Base-by-base conservation (phyloP, 2,797 vertebrate species). In the Cryptoblepharus egeriae region DNA sequence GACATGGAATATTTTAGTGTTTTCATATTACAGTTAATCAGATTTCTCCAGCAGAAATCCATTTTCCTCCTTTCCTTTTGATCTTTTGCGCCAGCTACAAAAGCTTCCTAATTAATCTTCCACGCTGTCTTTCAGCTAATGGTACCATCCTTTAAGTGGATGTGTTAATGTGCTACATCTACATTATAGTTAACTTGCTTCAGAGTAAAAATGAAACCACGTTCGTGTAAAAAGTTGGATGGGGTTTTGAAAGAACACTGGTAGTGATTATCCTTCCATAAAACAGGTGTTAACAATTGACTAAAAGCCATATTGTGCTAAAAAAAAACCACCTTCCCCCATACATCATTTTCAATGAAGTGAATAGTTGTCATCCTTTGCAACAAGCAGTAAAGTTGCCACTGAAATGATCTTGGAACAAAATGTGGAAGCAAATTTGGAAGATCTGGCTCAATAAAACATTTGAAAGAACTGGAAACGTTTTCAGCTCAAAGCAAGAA, bases 151-250 rank as follows among this genome's bases (percentile, higher is more conserved):
- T 89, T 89, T 79, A 76, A 85, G 85, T 71, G 83, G 5, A 69
- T 85, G 16, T 75, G 0, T 60, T 71, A 89, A 87, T 28, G 16
- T 70, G 81, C 90, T 65, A 85, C 86, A 89, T 89, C 69, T 63
- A 87, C 90, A 57, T 65, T 87, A 79, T 9, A 87, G 3, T 6
- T 61, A 72, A 10, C 55, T 83, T 87, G 39, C 82, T 5, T 0
- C 49, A 89, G 81, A 88, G 88, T 78, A 82, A 60, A 84, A 83
- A 57, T 57, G 55, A 57, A 57, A 18, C 55, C 55, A 57, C 55
- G 22, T 57, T 20, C 55, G 3, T 22, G 15, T 79, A 52, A 83
- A 26, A 73, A 42, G 68, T 15, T 70, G 68, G 24, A 70, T 24
- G 26, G 68, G 26, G 39, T 70, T 70, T 70, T 39, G 28, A 13